These are phyloP conservation scores for Harpalus rubripes DNA, from an alignment of 2,888 invertebrate species.

Conservation along the genomic window DNA sequence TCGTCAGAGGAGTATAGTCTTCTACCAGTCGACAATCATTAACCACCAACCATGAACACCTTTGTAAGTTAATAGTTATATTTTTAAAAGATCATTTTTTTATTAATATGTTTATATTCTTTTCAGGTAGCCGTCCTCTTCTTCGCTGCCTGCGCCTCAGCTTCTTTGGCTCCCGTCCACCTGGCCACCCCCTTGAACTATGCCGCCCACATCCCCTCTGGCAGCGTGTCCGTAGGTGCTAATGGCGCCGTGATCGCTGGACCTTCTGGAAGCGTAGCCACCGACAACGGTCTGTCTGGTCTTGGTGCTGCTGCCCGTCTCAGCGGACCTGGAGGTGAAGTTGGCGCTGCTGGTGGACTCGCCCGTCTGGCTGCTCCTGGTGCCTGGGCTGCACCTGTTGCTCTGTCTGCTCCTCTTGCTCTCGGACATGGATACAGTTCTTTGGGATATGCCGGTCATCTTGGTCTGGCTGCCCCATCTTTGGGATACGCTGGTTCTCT, in stretches of 20 bases:
- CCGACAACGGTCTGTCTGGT: conserved; percentile 57
- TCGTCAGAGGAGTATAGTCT: conserved; percentile 34
- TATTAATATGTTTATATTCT: background rate
- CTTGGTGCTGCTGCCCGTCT: conserved; percentile 58
- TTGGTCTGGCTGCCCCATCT: conserved; percentile 57
- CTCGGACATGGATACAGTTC: background rate
- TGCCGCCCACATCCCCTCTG: conserved; percentile 60
- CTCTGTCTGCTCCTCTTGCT: conserved; percentile 32
- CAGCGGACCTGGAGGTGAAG: conserved; percentile 60
- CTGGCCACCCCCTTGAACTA: conserved; percentile 6
- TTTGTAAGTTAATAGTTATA: conserved; percentile 50
- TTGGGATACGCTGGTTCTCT: no score
- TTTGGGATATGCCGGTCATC: conserved; percentile 23
- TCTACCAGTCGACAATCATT: conserved; percentile 57
- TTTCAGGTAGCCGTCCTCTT: conserved; percentile 51
- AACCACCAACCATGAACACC: conserved; percentile 60
- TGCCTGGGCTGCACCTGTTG: conserved; percentile 14
- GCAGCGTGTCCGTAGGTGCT: conserved; percentile 44
- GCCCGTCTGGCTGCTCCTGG: conserved; percentile 57
- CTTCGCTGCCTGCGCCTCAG: conserved; percentile 58
- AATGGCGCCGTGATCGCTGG: conserved; percentile 69
- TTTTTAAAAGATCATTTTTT: background rate
- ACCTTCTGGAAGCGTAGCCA: conserved; percentile 66
- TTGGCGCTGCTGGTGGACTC: conserved; percentile 55
- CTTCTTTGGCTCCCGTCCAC: conserved; percentile 32